These are phyloP conservation scores for Odontothrips loti DNA, from an alignment of 2,888 invertebrate species.

Conservation along the genomic window DNA sequence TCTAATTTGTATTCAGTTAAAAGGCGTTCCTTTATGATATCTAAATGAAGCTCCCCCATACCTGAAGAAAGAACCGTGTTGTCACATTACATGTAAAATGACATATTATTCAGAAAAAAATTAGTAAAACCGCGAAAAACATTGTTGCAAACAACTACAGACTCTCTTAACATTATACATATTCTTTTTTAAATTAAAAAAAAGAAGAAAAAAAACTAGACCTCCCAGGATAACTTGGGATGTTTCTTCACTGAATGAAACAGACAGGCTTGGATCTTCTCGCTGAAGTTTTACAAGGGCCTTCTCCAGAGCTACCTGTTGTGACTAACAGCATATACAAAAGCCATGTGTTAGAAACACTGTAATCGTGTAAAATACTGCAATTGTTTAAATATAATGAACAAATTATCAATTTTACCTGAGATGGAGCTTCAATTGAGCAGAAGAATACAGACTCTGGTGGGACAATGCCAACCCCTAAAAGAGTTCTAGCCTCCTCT, in stretches of 20 bases:
- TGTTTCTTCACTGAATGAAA: conserved; percentile 69
- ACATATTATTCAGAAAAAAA: conserved; percentile 29
- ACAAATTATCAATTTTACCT: conserved; percentile 39
- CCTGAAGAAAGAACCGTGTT: conserved; percentile 52
- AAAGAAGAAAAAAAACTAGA: conserved; percentile 43
- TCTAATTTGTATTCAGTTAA: conserved; percentile 84
- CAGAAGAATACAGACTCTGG: conserved; percentile 97
- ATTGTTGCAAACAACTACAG: conserved; percentile 7
- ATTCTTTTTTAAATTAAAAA: too few relatives aligned
- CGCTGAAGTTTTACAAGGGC: conserved; percentile 75
- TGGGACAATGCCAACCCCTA: conserved; percentile 59
- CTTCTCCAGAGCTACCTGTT: conserved; percentile 69
- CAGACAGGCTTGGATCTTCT: conserved; percentile 87
- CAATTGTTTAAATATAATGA: background rate
- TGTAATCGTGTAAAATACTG: background rate
- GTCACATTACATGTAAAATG: conserved; percentile 30
- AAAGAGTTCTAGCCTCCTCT: conserved; percentile 45
- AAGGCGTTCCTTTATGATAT: conserved; percentile 86
- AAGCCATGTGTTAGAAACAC: conserved; percentile 15
- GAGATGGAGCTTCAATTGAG: conserved; percentile 86
- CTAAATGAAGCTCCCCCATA: conserved; percentile 97
- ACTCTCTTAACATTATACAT: conserved; percentile 15
- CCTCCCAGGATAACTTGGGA: conserved; percentile 82
- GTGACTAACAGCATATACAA: conserved; percentile 50
- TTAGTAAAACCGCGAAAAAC: conserved; percentile 15